phyloP scores from a whole-genome alignment of 2,888 invertebrate species.

The Subacronicta megacephala region DNA sequence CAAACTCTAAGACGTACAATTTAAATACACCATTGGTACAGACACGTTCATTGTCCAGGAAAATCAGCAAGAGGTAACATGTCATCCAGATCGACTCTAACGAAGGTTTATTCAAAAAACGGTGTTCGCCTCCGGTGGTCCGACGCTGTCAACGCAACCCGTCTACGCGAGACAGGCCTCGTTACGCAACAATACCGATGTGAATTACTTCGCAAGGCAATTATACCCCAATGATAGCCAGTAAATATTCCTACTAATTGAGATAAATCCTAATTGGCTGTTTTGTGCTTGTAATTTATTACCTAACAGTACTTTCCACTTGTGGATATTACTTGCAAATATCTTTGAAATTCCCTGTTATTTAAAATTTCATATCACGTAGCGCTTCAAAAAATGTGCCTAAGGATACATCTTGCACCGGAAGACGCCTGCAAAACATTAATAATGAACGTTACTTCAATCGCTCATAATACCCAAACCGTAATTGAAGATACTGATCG shows the following conservation, averaged over 20 bases:
- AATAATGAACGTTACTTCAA: conserved; percentile 31
- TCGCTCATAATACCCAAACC: conserved; percentile 16
- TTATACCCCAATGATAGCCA: conserved; percentile 46
- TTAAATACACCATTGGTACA: conserved; percentile 47
- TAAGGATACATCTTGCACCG: conserved; percentile 23
- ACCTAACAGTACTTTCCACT: conserved; percentile 5
- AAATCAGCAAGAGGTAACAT: conserved; percentile 65
- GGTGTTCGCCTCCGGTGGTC: conserved; percentile 80
- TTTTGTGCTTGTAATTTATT: conserved; percentile 8
- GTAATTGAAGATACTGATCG: conserved; percentile 33
- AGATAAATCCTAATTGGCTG: conserved; percentile 34
- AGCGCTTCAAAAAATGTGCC: conserved; percentile 28
- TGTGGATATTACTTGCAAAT: conserved; percentile 4
- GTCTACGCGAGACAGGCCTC: conserved; percentile 61
- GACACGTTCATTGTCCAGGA: conserved; percentile 55
- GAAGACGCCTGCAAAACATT: conserved; percentile 31
- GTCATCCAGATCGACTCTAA: conserved; percentile 77
- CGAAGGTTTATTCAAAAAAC: conserved; percentile 84
- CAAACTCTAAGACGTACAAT: conserved; percentile 24
- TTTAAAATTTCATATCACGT: conserved; percentile 32
- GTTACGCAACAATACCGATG: conserved; percentile 67
- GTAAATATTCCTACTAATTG: conserved; percentile 39
- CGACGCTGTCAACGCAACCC: conserved; percentile 64
- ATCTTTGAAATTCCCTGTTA: conserved; percentile 8
- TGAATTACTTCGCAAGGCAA: conserved; percentile 63